A percentile compares a stretch with the other conserved stretches of the same genome.
phyloP scores from a whole-genome alignment of 2,113 vertebrate genomes.

The Lagenorhynchus albirostris region DNA sequence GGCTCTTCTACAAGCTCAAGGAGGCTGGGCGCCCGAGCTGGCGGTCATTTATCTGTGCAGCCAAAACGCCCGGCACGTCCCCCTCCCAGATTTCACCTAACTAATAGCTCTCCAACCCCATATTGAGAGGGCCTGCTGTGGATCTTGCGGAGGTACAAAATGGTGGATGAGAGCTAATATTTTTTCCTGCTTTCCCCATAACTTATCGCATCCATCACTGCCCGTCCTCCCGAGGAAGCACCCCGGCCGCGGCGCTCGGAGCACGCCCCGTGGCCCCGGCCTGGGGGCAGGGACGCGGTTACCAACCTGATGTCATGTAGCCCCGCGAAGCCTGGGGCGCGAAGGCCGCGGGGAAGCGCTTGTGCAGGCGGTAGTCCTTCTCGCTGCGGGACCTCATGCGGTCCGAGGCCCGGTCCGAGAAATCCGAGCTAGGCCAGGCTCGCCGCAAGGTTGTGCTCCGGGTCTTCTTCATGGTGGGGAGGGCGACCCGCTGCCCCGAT shows the following conservation, averaged over 20 bases:
- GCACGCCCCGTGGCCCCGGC: not conserved
- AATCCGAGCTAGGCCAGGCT: constrained; percentile 97
- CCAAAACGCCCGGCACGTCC: constrained; percentile 28
- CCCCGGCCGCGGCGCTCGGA: not conserved
- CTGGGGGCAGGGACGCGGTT: not conserved
- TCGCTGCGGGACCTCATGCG: constrained; percentile 96
- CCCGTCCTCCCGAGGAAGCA: not conserved
- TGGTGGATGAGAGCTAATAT: constrained; percentile 83
- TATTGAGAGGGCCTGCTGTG: constrained; percentile 80
- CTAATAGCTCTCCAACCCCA: constrained; percentile 79
- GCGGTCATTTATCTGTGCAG: constrained; percentile 39
- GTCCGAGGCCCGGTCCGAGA: constrained; percentile 94
- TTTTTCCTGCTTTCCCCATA: constrained; percentile 74
- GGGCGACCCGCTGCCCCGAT: constrained; percentile 86
- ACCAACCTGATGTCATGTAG: constrained; percentile 98
- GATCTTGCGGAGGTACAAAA: constrained; percentile 86
- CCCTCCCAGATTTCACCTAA: constrained; percentile 48
- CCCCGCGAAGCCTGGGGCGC: constrained; percentile 93
- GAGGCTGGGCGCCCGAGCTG: constrained; percentile 37
- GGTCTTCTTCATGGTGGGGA: constrained; percentile 96
- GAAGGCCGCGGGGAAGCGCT: constrained; percentile 96
- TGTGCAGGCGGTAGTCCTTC: constrained; percentile 98
- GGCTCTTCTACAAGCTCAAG: constrained; percentile 46
- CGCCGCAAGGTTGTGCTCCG: constrained; percentile 94
- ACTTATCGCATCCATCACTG: constrained; percentile 65